Evolutionary conservation across 2,113 vertebrate species (phyloP), one percentile per base, ranked within the genome.

Genomic region (Cricetomys ansorgei): DNA sequence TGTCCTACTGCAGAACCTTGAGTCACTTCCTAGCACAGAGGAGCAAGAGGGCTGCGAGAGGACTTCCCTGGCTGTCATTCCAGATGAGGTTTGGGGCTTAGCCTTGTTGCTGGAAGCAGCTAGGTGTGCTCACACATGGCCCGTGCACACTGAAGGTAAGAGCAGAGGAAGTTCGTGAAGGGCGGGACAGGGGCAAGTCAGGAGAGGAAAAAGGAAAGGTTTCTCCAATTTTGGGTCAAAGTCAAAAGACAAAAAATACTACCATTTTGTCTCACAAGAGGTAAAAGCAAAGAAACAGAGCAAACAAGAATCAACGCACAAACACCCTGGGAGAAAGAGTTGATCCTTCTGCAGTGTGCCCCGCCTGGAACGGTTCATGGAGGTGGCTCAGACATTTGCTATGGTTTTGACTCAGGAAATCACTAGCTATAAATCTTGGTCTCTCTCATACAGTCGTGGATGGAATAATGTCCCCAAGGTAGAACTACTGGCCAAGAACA

Each of bases 331-430:
- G 62, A 65, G 43, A 91, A 85, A 79, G 2, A 25, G 77, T 55
- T 65, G 53, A 25, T 92, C 67, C 80, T 55, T 4, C 23, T 62
- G 19, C 27, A 34, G 13, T 80, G 29, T 16, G 48, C 10, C 73
- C 88, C 57, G n/a, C 91, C 89, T 94, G 77, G 43, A 5, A 31
- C 73, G 89, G 15, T 73, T 89, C n/a, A 31, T 29, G 94, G 83
- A 65, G 94, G 67, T 67, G 80, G 88, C 93, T 48, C n/a, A 83
- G 83, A 89, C 64, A 79, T 89, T 81, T 95, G 88, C 86, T 94
- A 59, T 83, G 86, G 45, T 72, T 94, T 80, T 65, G 79, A 95
- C 79, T 96, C 96, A 97, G 96, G 94, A 97, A 97, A 96, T 91
- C 93, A 25, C 88, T n/a, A 91, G 67, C 91, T 73, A 95, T 96